Conservation (phyloP, 2,888 invertebrate genomes). For the Platynereis dumerilii region DNA sequence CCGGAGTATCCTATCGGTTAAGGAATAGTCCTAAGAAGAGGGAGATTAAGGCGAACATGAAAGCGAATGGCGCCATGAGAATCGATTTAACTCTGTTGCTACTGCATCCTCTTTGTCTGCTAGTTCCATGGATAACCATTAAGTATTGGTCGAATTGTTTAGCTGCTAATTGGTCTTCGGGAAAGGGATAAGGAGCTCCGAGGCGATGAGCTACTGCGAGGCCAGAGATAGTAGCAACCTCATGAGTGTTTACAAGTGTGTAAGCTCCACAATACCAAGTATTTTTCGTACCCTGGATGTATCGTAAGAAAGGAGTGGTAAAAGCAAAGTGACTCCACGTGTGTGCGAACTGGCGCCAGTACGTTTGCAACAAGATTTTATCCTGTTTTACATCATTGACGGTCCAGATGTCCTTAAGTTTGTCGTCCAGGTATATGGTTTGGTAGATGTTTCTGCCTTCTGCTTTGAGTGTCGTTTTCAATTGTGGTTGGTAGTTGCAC, state of each 20-base stretch:
- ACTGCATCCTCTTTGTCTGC: constrained; percentile 26
- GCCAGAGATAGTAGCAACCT: constrained; percentile 50
- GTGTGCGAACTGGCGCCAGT: constrained; percentile 53
- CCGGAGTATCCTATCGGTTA: no score
- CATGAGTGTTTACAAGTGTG: constrained; percentile 51
- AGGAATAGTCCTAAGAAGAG: neutral
- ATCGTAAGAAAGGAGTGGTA: constrained; percentile 47
- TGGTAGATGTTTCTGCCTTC: constrained; percentile 46
- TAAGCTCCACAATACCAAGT: constrained; percentile 49
- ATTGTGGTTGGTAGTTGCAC: constrained; percentile 48
- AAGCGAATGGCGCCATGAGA: neutral
- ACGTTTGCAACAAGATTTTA: constrained; percentile 43
- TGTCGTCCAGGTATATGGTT: constrained; percentile 48
- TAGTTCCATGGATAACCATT: constrained; percentile 44
- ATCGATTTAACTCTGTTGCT: neutral
- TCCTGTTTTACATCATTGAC: constrained; percentile 40
- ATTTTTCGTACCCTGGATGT: constrained; percentile 44
- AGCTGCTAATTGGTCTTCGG: constrained; percentile 43
- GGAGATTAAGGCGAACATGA: no score
- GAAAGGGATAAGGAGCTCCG: constrained; percentile 49
- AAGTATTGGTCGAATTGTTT: constrained; percentile 51
- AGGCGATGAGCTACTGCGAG: constrained; percentile 47
- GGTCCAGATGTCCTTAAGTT: constrained; percentile 43
- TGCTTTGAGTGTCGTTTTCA: constrained; percentile 36
- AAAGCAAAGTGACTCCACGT: constrained; percentile 52